phyloP scores from a whole-genome alignment of 2,888 invertebrate species.

The Zygogramma bicolorata region DNA sequence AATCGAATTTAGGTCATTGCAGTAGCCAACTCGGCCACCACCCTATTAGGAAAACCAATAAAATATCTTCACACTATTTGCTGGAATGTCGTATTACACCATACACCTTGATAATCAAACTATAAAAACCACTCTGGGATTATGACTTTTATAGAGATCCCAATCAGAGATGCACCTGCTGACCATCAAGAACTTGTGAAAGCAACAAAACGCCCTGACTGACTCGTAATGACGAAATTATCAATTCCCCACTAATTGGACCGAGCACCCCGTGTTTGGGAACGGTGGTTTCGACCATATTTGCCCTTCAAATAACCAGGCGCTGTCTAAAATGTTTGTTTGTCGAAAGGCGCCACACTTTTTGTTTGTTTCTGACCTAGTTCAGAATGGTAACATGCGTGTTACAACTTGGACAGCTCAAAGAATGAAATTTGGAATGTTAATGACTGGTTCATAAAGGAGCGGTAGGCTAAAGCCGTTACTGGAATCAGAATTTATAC shows the following conservation, averaged over 20 bases:
- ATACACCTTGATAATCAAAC: neutral
- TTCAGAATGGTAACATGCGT: neutral
- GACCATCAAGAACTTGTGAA: slow-evolving; percentile 12
- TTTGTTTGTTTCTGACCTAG: slow-evolving; percentile 33
- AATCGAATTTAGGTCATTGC: too few relatives aligned
- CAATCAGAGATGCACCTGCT: slow-evolving; percentile 14
- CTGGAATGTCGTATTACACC: neutral
- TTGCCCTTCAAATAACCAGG: slow-evolving; percentile 48
- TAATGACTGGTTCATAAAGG: too few relatives aligned
- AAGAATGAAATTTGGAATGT: too few relatives aligned
- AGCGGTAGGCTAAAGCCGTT: too few relatives aligned
- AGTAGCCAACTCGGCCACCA: too few relatives aligned
- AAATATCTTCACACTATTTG: neutral
- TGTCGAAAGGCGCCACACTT: slow-evolving; percentile 52
- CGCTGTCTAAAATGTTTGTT: slow-evolving; percentile 53
- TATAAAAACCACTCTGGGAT: neutral
- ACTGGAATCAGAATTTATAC: too few relatives aligned
- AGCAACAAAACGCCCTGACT: slow-evolving; percentile 21
- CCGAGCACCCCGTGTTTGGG: slow-evolving; percentile 36
- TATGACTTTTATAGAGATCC: neutral
- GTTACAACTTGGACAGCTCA: neutral
- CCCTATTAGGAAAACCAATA: too few relatives aligned
- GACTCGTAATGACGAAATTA: slow-evolving; percentile 50
- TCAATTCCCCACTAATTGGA: slow-evolving; percentile 49
- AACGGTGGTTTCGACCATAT: slow-evolving; percentile 46